Base-by-base conservation (phyloP, 1,140 invertebrate species). In the Drosophila kikkawai region DNA sequence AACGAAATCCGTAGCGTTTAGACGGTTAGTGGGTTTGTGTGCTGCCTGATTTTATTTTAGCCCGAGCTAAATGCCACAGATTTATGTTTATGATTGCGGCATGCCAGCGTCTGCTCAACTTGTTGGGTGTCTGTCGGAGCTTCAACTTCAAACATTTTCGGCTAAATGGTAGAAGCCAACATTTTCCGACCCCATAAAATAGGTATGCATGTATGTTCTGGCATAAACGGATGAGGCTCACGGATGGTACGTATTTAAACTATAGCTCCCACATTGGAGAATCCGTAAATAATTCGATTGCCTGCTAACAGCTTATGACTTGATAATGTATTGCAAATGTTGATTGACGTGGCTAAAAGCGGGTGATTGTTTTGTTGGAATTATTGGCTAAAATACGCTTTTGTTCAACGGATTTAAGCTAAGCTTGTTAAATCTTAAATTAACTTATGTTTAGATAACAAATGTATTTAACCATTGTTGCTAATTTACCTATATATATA, bases 51-150 rank as follows among this genome's bases (percentile, higher is more conserved):
- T 88, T 88, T 63, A 70, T 82, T 87, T 82, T 39, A 65, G 70
- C 65, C 53, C 45, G 45, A 66, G 64, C 66, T 76, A 87, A 87
- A 87, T 83, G 67, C 70, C 71, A 75, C 64, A 87, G 80, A 87
- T 87, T 87, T 87, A 87, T 84, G 80, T 88, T 87, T 76, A 78
- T 73, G 69, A 44, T 55, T 59, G 55, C 60, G 55, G 58, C 61
- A 64, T 64, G 61, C 75, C 75, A 55, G 61, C 44, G n/a, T 80
- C 57, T 76, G 64, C 39, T 39, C 64, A 15, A 34, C 48, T 55
- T 41, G 41, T 69, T 55, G 53, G 67, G 17, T 53, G 59, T 51
- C 36, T 41, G 74, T 9, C 51, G 7, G 26, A 32, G 32, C 44
- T 50, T 39, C 26, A 29, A 22, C 12, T 29, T 75, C 11, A 55